Percentiles rank a stretch among this genome's conserved stretches.
Evolutionary conservation across 2,113 vertebrate species (phyloP).

Genomic region (Phalacrocorax pelagicus): DNA sequence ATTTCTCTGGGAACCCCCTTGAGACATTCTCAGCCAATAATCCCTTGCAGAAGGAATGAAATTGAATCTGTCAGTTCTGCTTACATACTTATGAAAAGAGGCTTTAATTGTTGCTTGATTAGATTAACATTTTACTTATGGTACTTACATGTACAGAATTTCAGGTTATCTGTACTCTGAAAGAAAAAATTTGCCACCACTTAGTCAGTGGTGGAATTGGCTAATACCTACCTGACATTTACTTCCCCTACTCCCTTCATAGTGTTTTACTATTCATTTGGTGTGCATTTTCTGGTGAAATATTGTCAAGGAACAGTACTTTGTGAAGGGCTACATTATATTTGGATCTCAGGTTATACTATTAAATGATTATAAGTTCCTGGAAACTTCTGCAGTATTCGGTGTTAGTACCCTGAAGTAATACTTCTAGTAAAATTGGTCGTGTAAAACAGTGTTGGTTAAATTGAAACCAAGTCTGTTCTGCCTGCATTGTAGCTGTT

Average conservation of each 20-base stretch:
- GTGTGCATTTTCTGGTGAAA: neutral
- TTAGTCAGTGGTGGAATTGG: neutral
- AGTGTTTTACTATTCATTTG: neutral
- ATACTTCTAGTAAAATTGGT: neutral
- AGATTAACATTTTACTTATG: neutral
- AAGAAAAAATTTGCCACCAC: neutral
- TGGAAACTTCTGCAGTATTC: neutral
- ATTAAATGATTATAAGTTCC: neutral
- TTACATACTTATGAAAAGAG: neutral
- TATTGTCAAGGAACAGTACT: neutral
- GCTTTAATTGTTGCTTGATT: slow-evolving; percentile 2
- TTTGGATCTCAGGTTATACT: neutral
- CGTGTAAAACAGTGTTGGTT: neutral
- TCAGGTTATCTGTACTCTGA: neutral
- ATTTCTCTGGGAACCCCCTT: neutral
- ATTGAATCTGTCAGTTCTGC: neutral
- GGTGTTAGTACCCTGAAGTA: neutral
- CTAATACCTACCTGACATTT: neutral
- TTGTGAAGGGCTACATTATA: neutral
- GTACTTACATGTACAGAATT: neutral
- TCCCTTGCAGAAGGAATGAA: neutral
- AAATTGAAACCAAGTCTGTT: neutral
- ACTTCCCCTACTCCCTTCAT: neutral
- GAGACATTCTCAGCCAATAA: neutral
- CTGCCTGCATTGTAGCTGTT: neutral